Base-by-base conservation (phyloP, 1,140 invertebrate genomes). In the Halotydeus destructor region DNA sequence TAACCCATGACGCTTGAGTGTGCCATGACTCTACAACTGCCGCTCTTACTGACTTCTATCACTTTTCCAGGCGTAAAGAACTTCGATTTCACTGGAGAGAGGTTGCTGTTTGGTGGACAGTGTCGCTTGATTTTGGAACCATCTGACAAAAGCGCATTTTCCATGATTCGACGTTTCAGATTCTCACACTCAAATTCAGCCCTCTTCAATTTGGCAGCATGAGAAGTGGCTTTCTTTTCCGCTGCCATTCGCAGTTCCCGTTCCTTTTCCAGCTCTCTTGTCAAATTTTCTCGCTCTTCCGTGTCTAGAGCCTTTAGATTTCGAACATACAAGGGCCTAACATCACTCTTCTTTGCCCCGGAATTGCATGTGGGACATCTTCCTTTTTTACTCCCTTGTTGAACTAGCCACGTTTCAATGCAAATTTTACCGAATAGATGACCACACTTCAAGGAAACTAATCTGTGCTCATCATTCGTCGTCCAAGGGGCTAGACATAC, bases 401-500 rank as follows among this genome's bases (percentile, higher is more conserved):
- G 48, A 35, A 56, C 57, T 1, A 93, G 55, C 85, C 84, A 91
- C 34, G 72, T 68, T 26, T 73, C 64, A 18, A 91, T 78, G 57
- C 86, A 93, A 34, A 67, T 69, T 5, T 73, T 60, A 0, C 85
- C 85, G 62, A 88, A 93, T 1, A 91, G 59, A 63, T 93, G 86
- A 1, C 86, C 86, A 63, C 86, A 93, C 51, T 74, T 74, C 9
- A 93, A 61, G 9, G 75, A 74, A 5, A 74, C 74, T 2, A 89
- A 59, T 35, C 81, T 66, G 60, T 91, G 86, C 1, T 70, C 69
- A 0, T 83, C 83, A n/a, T 71, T 72, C 53, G 75, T 84, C 2
- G 74, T 79, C 76, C 80, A 89, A 9, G 64, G 57, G 28, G 86
- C 82, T 49, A 85, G 66, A 53, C 86, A 93, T 48, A 93, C 88